These are phyloP conservation scores for Physella acuta DNA, from an alignment of 1,140 invertebrate species.

Conservation along the genomic window DNA sequence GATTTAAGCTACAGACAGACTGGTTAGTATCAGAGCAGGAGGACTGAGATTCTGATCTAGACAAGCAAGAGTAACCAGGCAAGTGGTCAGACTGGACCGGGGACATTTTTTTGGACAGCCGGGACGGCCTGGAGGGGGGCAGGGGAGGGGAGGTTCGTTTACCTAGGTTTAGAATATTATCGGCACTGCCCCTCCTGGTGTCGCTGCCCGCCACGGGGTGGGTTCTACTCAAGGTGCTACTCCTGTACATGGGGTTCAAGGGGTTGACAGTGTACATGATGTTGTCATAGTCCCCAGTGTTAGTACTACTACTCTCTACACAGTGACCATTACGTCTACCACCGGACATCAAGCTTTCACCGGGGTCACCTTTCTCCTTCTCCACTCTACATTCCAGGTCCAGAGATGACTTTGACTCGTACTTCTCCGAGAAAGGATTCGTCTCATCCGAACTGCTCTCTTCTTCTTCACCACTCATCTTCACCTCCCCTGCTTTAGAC, in stretches of 20 bases:
- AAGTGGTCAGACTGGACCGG: not conserved
- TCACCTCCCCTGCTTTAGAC: not conserved
- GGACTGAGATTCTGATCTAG: conserved; percentile 12
- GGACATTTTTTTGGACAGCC: conserved; percentile 5
- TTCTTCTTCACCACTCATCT: not conserved
- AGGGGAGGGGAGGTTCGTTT: not conserved
- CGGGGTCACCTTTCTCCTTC: not conserved
- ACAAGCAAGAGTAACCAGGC: not conserved
- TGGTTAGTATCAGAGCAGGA: not conserved
- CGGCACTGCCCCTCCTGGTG: conserved; percentile 15
- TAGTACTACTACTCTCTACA: conserved; percentile 6
- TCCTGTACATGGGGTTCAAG: not conserved
- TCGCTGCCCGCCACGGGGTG: not conserved
- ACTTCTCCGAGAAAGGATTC: conserved; percentile 6
- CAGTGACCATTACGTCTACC: not conserved
- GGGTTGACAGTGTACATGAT: conserved; percentile 12
- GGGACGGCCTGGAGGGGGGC: conserved; percentile 17
- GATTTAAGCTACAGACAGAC: not conserved
- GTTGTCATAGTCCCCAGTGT: conserved; percentile 27
- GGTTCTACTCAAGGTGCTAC: conserved; percentile 8
- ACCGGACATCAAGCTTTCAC: conserved; percentile 1
- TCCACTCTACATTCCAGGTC: not conserved
- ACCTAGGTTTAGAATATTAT: conserved; percentile 7
- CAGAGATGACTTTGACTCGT: not conserved
- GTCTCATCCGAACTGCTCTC: conserved; percentile 10